Conservation (phyloP, 2,888 invertebrate genomes). For the Drosophila neotestacea region DNA sequence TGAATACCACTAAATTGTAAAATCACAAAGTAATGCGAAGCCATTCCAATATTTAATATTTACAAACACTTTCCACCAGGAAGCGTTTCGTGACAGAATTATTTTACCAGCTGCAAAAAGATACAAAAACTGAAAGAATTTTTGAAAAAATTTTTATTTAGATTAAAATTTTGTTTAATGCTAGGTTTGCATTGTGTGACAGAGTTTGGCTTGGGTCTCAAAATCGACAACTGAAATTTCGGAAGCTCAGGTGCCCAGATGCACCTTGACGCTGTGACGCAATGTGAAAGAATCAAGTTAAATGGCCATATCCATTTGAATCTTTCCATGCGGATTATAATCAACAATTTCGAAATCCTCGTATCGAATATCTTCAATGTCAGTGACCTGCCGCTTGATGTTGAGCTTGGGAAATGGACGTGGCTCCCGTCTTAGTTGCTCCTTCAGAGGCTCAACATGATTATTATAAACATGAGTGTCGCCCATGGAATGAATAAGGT, state of each 20-base stretch:
- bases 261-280: no score
- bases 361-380: slow-evolving; percentile 94
- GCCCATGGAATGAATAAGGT: slow-evolving; percentile 97
- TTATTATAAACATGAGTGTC: slow-evolving; percentile 98
- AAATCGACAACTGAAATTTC: no score
- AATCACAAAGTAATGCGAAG: no score
- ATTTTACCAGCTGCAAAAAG: neutral
- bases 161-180: neutral
- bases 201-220: no score
- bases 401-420: slow-evolving; percentile 92
- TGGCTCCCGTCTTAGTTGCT: slow-evolving; percentile 92
- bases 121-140: neutral
- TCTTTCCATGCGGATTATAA: slow-evolving; percentile 95
- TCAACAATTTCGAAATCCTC: slow-evolving; percentile 94
- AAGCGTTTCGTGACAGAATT: no score
- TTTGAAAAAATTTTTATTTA: slow-evolving; percentile 9
- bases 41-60: no score
- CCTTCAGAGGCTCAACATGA: slow-evolving; percentile 93
- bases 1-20: no score
- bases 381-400: slow-evolving; percentile 90
- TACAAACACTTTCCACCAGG: no score
- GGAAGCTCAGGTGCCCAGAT: no score
- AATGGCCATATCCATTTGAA: slow-evolving; percentile 93
- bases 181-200: no score
- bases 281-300: slow-evolving; percentile 31